Evolutionary conservation across 2,797 vertebrate species (phyloP).

Genomic region (Phataginus tetradactyla): DNA sequence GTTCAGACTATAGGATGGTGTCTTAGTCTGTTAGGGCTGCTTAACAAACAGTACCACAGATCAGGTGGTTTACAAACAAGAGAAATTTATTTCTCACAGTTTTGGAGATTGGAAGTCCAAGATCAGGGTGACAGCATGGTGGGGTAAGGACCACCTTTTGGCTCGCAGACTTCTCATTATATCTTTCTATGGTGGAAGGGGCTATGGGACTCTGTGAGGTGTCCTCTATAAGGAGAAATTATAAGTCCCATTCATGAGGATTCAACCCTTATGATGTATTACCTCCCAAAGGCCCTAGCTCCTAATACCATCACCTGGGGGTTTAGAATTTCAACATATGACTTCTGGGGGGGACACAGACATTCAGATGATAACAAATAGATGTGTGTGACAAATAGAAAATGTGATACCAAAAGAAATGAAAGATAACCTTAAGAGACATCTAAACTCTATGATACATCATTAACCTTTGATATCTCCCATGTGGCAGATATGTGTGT

Average conservation of each 20-base stretch:
- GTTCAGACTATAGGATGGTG: background rate
- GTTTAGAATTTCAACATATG: background rate
- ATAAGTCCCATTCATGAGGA: background rate
- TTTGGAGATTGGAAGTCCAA: background rate
- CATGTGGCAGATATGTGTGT: background rate
- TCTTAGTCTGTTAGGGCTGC: background rate
- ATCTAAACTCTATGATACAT: background rate
- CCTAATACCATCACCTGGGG: background rate
- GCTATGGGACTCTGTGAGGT: background rate
- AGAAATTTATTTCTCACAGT: background rate
- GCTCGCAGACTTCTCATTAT: background rate
- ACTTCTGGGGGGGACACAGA: background rate
- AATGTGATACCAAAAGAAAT: background rate
- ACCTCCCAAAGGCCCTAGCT: background rate
- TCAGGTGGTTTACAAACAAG: background rate
- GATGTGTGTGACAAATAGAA: background rate
- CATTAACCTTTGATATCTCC: background rate
- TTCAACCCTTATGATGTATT: background rate
- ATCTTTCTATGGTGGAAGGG: background rate
- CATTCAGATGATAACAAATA: background rate
- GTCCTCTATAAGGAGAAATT: background rate
- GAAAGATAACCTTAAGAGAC: background rate
- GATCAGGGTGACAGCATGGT: background rate
- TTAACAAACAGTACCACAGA: background rate
- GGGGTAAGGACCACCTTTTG: background rate